Conservation (phyloP, 2,113 vertebrate genomes). For the Taxidea taxus region DNA sequence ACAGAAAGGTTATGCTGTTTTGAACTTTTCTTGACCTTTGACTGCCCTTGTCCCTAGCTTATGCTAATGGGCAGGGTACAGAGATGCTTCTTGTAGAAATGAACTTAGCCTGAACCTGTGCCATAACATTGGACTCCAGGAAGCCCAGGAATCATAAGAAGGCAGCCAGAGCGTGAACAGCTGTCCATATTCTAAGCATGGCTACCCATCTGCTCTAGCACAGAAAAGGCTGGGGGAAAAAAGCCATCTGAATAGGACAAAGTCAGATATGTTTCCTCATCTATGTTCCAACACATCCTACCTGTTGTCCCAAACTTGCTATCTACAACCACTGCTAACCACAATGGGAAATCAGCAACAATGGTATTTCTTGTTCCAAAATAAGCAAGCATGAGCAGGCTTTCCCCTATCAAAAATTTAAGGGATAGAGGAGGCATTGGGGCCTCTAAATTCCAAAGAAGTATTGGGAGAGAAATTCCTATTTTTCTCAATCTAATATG, state of each 20-base stretch:
- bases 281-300: constrained; percentile 1
- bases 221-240: not conserved
- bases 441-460: constrained; percentile 32
- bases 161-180: constrained; percentile 9
- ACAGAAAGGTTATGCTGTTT: constrained; percentile 84
- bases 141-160: constrained; percentile 60
- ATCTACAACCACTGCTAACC: not conserved
- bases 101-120: constrained; percentile 96
- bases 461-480: constrained; percentile 13
- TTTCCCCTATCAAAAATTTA: not conserved
- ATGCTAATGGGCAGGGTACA: constrained; percentile 78
- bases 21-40: constrained; percentile 92
- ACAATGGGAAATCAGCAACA: constrained; percentile 5
- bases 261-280: constrained; percentile 17
- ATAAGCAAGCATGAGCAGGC: not conserved
- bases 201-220: constrained; percentile 20
- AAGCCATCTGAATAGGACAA: not conserved
- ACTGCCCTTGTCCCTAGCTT: constrained; percentile 84
- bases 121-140: constrained; percentile 87
- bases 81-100: constrained; percentile 82
- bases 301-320: not conserved
- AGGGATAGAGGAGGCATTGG: not conserved
- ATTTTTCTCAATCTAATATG: constrained; percentile 1
- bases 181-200: constrained; percentile 42
- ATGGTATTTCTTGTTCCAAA: constrained; percentile 21